Evolutionary conservation across 2,888 invertebrate species (phyloP), one percentile per base, ranked within the genome.

Genomic region (Dichetophora obliterata): DNA sequence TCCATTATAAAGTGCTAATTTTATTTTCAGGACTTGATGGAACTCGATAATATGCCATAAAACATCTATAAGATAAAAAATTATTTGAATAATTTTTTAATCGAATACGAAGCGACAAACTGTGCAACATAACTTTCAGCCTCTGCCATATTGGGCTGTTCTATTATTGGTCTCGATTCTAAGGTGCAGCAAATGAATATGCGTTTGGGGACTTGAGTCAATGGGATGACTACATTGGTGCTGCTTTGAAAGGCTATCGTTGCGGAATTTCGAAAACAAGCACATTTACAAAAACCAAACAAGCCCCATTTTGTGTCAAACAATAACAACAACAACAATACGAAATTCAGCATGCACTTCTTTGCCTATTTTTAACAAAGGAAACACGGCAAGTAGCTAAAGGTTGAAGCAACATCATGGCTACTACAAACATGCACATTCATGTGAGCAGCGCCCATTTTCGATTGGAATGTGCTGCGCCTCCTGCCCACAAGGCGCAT

Each of bases 291-390:
- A 27, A 63, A 63, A 24, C 27, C 2, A 50, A 68, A 48, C 50
- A 43, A 66, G 50, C 66, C 54, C 74, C 74, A 74, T 74, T 74
- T 74, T 74, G 72, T 8, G 27, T 9, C 24, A 8, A 72, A 34
- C 66, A 63, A 52, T 63, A 73, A 22, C 50, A 63, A 19, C 50
- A 52, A 63, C 63, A 50, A 63, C 63, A 65, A 50, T 8, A 48
- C 1, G 19, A 34, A 31, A 54, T 22, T 59, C 34, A n/a, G 57
- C 48, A 71, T 48, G 63, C 68, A 68, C 14, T 50, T n/a, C 48
- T 68, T 68, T 68, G 68, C 68, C 68, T 68, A 68, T 34, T 50
- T 50, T 68, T 11, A 54, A 22, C 54, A n/a, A 1, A 22, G 5
- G 1, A 22, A 19, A 19, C 54, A 54, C 2, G n/a, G n/a, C 19